Conservation (phyloP, 1,140 invertebrate species). For the Caligus rogercresseyi region DNA sequence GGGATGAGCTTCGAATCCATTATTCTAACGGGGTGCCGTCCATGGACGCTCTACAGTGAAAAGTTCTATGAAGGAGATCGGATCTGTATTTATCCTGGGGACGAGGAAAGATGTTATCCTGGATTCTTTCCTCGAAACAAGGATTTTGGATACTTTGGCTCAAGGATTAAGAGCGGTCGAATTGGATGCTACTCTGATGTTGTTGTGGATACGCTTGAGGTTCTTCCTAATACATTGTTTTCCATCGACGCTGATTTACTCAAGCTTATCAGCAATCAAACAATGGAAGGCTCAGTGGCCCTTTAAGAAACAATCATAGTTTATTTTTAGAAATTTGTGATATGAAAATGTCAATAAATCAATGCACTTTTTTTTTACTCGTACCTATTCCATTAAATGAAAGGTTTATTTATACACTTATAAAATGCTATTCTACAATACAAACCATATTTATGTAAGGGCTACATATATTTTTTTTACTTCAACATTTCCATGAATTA, state of each 20-base stretch:
- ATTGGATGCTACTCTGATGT: conserved; percentile 10
- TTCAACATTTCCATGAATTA: no score
- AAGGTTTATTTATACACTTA: no score
- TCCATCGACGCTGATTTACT: not conserved
- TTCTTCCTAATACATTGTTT: not conserved
- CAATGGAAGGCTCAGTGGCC: no score
- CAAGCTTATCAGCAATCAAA: no score
- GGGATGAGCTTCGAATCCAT: not conserved
- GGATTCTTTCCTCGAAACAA: conserved; percentile 1
- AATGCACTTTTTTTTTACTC: no score
- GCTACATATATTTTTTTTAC: no score
- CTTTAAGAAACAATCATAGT: no score
- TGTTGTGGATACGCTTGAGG: not conserved
- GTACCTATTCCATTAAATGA: no score
- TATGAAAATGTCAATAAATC: no score
- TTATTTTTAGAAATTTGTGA: no score
- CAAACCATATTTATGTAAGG: no score
- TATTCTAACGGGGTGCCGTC: conserved; percentile 11
- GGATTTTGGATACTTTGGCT: not conserved
- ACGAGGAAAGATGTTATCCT: conserved; percentile 7
- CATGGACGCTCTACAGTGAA: conserved; percentile 6
- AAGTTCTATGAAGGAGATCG: conserved; percentile 1
- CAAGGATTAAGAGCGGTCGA: not conserved
- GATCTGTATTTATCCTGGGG: conserved; percentile 6
- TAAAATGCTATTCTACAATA: no score